Conservation (phyloP, 2,113 vertebrate species). For the Rafetus swinhoei region DNA sequence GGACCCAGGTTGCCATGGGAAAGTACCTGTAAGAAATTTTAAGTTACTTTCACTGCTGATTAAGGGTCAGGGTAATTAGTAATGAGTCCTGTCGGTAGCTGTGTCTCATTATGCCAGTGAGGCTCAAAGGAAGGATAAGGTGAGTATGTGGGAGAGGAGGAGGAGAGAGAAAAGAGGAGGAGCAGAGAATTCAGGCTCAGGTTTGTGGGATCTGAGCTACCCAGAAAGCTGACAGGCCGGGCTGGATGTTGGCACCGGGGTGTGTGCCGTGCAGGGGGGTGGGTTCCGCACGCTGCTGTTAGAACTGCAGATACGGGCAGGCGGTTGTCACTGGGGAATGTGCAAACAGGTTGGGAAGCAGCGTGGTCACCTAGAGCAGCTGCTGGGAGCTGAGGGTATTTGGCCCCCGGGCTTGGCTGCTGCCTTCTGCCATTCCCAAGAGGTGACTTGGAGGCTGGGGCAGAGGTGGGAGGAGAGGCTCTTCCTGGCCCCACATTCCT, state of each 20-base stretch:
- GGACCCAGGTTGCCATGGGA: too few species aligned
- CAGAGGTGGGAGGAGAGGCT: neutral
- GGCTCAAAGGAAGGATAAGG: neutral
- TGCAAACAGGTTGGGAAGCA: neutral
- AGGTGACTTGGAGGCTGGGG: neutral
- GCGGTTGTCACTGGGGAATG: neutral
- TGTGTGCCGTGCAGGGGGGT: neutral
- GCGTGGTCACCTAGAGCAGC: neutral
- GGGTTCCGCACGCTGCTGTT: neutral
- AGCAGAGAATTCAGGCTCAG: accelerated
- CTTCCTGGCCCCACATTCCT: accelerated
- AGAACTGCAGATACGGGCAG: neutral
- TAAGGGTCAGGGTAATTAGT: neutral
- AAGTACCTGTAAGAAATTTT: too few species aligned
- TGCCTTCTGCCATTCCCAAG: neutral
- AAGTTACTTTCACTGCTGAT: neutral
- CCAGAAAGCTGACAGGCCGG: accelerated
- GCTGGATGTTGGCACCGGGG: too few species aligned
- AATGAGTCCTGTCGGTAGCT: neutral
- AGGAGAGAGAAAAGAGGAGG: neutral
- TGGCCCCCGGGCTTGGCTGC: neutral
- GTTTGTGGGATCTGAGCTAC: neutral
- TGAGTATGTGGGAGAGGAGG: neutral
- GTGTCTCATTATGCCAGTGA: neutral
- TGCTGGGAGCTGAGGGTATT: accelerated